Evolutionary conservation across 2,797 vertebrate species (phyloP).

Genomic region (Myotis daubentonii): DNA sequence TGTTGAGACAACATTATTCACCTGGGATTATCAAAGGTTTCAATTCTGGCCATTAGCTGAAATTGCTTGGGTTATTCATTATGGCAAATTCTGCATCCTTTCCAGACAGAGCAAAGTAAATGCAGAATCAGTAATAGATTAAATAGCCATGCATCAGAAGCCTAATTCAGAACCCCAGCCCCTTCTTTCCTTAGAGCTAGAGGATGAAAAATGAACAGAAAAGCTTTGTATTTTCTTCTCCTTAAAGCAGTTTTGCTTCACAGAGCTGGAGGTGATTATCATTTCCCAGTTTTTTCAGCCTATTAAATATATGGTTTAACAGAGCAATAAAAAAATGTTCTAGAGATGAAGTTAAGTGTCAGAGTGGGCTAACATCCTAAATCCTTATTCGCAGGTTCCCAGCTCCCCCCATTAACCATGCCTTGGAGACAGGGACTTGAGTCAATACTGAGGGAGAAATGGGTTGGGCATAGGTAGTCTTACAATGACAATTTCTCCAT

Average conservation of each 20-base stretch:
- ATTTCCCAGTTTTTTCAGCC: neutral
- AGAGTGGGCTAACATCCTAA: neutral
- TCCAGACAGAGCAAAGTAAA: slow-evolving; percentile 74
- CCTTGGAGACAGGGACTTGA: neutral
- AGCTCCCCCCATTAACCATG: neutral
- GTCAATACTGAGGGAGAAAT: neutral
- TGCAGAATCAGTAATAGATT: slow-evolving; percentile 78
- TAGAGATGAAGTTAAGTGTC: slow-evolving; percentile 10
- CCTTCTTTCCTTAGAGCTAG: slow-evolving; percentile 24
- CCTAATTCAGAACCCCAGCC: neutral
- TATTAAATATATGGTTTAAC: neutral
- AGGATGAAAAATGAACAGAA: slow-evolving; percentile 51
- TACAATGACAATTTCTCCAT: neutral
- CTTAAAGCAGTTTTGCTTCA: neutral
- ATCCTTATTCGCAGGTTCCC: neutral
- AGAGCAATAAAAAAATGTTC: neutral
- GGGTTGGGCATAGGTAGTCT: rapidly evolving
- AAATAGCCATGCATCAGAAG: slow-evolving; percentile 53
- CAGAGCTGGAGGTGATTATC: neutral
- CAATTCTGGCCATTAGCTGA: slow-evolving; percentile 83
- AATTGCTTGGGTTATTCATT: slow-evolving; percentile 83
- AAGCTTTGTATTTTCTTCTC: neutral
- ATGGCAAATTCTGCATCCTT: slow-evolving; percentile 76
- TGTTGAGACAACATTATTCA: slow-evolving; percentile 86
- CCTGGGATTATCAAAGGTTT: slow-evolving; percentile 83